Conservation (phyloP, 2,797 vertebrate species). For the Megalops cyprinoides region DNA sequence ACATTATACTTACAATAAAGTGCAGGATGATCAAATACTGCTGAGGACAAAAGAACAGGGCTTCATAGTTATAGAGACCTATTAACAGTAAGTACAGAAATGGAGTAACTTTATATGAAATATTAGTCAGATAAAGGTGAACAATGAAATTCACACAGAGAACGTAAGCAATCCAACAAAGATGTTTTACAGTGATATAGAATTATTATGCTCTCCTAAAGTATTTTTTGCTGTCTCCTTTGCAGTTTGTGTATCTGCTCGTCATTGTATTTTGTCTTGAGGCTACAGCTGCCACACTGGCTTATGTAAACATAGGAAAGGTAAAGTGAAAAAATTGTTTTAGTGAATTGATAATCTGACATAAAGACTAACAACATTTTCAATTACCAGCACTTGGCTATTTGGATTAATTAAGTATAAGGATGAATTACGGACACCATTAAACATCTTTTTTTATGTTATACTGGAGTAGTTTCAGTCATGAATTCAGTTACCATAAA, state of each 20-base stretch:
- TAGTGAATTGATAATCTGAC: background rate
- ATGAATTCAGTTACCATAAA: background rate
- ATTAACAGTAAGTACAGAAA: background rate
- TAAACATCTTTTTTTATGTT: background rate
- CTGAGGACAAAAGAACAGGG: background rate
- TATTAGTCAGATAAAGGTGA: background rate
- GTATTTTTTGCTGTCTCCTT: conserved; percentile 5
- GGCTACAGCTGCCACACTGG: conserved; percentile 55
- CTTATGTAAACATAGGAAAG: conserved; percentile 53
- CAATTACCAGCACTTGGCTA: background rate
- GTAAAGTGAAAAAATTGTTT: conserved; percentile 42
- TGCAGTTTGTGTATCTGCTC: conserved; percentile 67
- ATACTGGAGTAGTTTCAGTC: background rate
- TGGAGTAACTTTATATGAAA: background rate
- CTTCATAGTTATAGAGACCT: background rate
- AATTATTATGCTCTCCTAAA: background rate
- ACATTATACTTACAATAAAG: background rate
- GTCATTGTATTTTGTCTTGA: conserved; percentile 60
- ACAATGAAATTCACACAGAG: background rate
- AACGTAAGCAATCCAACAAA: background rate
- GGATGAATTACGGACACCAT: background rate
- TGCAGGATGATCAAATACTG: background rate
- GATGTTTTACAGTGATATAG: background rate
- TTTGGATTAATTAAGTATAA: background rate
- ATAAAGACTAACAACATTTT: background rate